These are phyloP conservation scores for Pelecanus crispus DNA, from an alignment of 2,113 vertebrate genomes.

Conservation along the genomic window DNA sequence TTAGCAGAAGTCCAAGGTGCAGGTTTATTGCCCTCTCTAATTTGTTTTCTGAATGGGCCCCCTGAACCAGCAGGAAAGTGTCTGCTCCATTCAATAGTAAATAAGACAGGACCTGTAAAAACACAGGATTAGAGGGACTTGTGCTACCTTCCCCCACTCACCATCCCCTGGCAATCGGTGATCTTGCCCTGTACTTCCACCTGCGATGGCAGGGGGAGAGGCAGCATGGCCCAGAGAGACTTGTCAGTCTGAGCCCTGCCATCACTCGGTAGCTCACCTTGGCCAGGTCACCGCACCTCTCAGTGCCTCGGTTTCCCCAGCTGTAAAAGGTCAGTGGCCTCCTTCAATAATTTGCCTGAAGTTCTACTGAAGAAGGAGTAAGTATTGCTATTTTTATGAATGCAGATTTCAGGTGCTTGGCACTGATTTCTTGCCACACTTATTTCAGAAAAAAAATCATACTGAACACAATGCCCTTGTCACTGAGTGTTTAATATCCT, in stretches of 20 bases:
- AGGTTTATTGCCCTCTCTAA: background rate
- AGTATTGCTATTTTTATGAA: background rate
- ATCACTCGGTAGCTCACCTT: background rate
- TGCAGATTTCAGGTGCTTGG: background rate
- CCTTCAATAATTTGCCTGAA: background rate
- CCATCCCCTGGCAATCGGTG: fast-evolving
- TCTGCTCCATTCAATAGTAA: background rate
- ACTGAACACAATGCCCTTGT: background rate
- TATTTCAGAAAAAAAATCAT: background rate
- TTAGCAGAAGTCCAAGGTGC: conserved; percentile 2
- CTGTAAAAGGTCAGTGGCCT: background rate
- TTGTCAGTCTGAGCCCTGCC: background rate
- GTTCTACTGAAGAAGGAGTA: background rate
- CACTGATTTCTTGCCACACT: background rate
- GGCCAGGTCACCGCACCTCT: background rate
- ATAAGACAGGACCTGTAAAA: background rate
- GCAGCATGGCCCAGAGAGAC: background rate
- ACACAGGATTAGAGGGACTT: background rate
- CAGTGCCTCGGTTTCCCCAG: background rate
- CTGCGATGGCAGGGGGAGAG: background rate
- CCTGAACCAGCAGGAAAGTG: background rate
- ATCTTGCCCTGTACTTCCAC: background rate
- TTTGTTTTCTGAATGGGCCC: background rate
- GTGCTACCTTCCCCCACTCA: background rate
- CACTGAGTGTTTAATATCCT: background rate